These are phyloP conservation scores for Felis chaus DNA, from an alignment of 2,113 vertebrate genomes.

Conservation along the genomic window DNA sequence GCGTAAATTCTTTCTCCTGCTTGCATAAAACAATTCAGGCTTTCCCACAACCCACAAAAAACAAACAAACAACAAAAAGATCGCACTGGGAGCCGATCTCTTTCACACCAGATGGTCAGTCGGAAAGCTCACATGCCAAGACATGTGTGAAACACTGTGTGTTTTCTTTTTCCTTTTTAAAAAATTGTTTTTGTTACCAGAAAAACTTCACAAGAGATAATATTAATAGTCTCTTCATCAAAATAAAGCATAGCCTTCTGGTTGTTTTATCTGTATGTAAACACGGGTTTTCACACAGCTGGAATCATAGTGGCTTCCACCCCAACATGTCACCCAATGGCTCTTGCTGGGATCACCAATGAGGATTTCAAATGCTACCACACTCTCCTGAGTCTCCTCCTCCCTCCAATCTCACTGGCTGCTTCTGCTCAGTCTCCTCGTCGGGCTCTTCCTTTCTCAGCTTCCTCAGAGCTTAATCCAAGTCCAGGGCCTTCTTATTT, in stretches of 20 bases:
- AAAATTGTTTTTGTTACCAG: constrained; percentile 30
- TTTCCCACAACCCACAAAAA: background rate
- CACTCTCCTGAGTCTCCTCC: background rate
- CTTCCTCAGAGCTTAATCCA: background rate
- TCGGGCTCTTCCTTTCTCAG: background rate
- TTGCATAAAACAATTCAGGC: background rate
- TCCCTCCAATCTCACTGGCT: background rate
- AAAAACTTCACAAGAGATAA: constrained; percentile 27
- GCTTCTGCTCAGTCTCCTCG: background rate
- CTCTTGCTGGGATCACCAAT: background rate
- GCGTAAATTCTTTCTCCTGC: background rate
- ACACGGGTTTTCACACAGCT: background rate
- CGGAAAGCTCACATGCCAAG: background rate
- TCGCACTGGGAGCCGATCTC: background rate
- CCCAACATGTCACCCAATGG: background rate
- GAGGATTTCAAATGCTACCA: background rate
- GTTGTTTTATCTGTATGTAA: constrained; percentile 12
- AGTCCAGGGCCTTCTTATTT: background rate
- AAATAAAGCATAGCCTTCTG: constrained; percentile 29
- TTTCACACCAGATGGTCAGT: background rate
- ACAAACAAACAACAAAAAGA: background rate
- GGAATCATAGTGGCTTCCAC: background rate
- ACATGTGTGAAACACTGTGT: background rate
- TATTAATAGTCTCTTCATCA: background rate
- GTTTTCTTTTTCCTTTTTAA: constrained; percentile 12